Conservation (phyloP, 2,888 invertebrate genomes). For the Monopis laevigella region DNA sequence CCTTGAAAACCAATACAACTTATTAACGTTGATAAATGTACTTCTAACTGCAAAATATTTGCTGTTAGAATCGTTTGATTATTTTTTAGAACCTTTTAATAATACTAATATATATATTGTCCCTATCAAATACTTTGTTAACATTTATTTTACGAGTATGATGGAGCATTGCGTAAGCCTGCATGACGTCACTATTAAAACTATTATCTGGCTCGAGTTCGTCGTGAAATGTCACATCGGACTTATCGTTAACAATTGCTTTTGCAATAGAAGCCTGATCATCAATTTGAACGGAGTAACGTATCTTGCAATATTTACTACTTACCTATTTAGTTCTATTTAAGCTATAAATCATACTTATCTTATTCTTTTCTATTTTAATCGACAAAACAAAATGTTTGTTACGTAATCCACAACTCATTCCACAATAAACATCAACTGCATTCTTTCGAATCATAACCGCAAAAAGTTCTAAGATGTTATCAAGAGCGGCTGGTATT, state of each 20-base stretch:
- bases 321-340: background rate
- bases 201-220: background rate
- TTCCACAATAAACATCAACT: slow-evolving; percentile 5
- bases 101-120: no score
- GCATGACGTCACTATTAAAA: slow-evolving; percentile 2
- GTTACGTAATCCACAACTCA: background rate
- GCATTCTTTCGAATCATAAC: slow-evolving; percentile 7
- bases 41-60: no score
- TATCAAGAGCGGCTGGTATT: slow-evolving; percentile 8
- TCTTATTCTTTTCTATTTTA: background rate
- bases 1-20: no score
- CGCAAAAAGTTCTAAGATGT: slow-evolving; percentile 8
- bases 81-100: no score
- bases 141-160: no score
- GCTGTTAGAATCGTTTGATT: no score
- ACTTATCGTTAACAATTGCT: slow-evolving; percentile 8
- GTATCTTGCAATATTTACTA: slow-evolving; percentile 4
- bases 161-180: slow-evolving; percentile 7
- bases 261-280: slow-evolving; percentile 8
- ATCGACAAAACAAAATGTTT: background rate
- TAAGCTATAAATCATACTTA: background rate
- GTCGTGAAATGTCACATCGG: slow-evolving; percentile 15
- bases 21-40: no score
- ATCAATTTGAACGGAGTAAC: slow-evolving; percentile 6
- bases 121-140: no score